These are phyloP conservation scores for Drosophila subsilvestris DNA, from an alignment of 2,888 invertebrate species.

Conservation along the genomic window DNA sequence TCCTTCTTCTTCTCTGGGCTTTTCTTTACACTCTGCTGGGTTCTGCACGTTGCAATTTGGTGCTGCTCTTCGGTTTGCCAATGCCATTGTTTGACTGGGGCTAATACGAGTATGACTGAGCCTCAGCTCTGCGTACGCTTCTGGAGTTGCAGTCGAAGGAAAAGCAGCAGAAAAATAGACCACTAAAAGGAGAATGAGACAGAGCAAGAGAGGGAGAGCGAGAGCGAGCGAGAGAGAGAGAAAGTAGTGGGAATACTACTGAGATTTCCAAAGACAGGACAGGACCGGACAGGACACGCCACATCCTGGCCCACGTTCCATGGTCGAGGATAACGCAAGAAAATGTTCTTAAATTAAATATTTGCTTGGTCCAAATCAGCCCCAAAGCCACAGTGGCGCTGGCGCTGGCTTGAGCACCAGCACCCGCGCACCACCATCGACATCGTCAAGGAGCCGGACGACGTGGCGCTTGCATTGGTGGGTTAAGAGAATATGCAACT, in stretches of 20 bases:
- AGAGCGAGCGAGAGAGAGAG: conserved; percentile 14
- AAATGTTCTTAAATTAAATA: conserved; percentile 72
- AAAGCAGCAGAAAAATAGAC: conserved; percentile 15
- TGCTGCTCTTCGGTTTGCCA: conserved; percentile 60
- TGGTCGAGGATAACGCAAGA: conserved; percentile 43
- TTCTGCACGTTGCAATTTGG: conserved; percentile 68
- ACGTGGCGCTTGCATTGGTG: conserved; percentile 14
- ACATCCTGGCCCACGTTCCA: conserved; percentile 40
- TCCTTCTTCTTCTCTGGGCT: conserved; percentile 28
- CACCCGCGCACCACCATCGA: conserved; percentile 1
- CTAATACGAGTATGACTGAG: conserved; percentile 68
- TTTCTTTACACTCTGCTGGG: conserved; percentile 23
- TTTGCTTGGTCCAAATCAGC: conserved; percentile 72
- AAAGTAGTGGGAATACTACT: conserved; percentile 60
- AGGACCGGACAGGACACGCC: conserved; percentile 57
- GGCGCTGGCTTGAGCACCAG: neutral
- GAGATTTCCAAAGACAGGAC: conserved; percentile 70
- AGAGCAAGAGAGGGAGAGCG: neutral
- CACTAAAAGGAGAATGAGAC: conserved; percentile 6
- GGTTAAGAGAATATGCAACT: conserved; percentile 67
- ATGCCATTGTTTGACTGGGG: conserved; percentile 76
- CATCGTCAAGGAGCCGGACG: conserved; percentile 27
- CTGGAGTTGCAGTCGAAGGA: conserved; percentile 45
- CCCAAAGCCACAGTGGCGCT: conserved; percentile 44
- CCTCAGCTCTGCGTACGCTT: conserved; percentile 37